Percentiles rank a stretch among this genome's conserved stretches.
phyloP scores from a whole-genome alignment of 2,797 vertebrate species.

The Diceros bicornis region DNA sequence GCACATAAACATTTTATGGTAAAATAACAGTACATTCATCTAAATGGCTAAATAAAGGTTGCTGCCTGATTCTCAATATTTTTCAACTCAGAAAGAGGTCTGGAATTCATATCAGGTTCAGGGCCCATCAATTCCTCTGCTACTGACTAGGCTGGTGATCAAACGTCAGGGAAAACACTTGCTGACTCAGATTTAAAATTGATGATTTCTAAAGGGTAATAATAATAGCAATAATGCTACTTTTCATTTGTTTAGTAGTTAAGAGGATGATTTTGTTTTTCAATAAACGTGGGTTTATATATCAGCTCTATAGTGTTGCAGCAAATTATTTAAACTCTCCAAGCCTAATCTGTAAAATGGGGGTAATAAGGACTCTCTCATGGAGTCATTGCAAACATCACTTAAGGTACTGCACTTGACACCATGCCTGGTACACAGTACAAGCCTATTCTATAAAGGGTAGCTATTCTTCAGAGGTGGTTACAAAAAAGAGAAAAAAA shows the following conservation, averaged over 20 bases:
- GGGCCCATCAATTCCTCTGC: neutral
- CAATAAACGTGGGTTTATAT: neutral
- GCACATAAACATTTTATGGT: constrained; percentile 76
- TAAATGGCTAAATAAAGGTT: constrained; percentile 73
- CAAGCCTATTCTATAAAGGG: neutral
- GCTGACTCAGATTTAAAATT: neutral
- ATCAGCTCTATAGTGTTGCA: neutral
- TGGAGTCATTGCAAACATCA: neutral
- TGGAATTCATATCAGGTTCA: constrained; percentile 46
- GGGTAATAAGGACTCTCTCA: neutral
- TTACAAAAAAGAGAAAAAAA: neutral
- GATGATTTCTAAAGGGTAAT: neutral
- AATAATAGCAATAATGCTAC: neutral
- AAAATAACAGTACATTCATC: constrained; percentile 73
- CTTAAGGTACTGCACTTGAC: neutral
- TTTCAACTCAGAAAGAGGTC: constrained; percentile 47
- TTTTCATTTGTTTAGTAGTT: neutral
- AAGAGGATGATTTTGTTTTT: constrained; percentile 38
- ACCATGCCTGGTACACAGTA: neutral
- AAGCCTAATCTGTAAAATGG: neutral
- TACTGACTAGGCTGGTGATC: neutral
- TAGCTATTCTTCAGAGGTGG: neutral
- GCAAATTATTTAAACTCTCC: neutral
- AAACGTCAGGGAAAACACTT: neutral
- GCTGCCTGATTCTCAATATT: constrained; percentile 58